Evolutionary conservation across 2,888 invertebrate genomes (phyloP).

Genomic region (Sarcophaga variegata): DNA sequence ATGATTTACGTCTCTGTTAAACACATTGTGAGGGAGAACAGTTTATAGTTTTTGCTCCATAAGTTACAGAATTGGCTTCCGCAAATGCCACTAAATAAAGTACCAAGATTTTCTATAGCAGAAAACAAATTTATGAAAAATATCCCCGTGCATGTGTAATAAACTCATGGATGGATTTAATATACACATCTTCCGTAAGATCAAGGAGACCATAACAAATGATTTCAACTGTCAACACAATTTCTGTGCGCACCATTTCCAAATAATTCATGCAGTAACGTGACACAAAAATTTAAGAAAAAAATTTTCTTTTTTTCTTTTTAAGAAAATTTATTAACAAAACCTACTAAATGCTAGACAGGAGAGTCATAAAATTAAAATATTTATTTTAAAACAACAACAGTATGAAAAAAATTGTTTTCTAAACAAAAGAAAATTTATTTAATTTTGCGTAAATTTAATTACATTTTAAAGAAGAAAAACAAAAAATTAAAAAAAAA

Average conservation of each 20-base stretch:
- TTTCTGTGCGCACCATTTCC: slow-evolving; percentile 46
- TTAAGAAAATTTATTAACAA: slow-evolving; percentile 44
- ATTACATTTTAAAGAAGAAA: slow-evolving; percentile 37
- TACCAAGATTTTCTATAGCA: not conserved
- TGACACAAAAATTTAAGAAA: not conserved
- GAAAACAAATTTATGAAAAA: not conserved
- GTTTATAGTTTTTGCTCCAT: too few relatives aligned
- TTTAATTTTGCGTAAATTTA: slow-evolving; percentile 59
- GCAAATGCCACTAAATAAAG: not conserved
- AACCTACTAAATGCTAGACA: slow-evolving; percentile 4
- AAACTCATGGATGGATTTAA: too few relatives aligned
- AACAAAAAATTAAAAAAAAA: not conserved
- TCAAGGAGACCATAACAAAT: slow-evolving; percentile 22
- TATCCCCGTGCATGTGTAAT: not conserved
- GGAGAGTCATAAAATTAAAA: slow-evolving; percentile 37
- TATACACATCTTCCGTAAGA: too few relatives aligned
- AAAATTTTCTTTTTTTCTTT: not conserved
- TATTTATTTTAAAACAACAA: slow-evolving; percentile 40
- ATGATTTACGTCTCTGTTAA: too few relatives aligned
- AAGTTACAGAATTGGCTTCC: too few relatives aligned
- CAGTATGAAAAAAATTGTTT: slow-evolving; percentile 10
- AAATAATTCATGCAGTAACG: slow-evolving; percentile 27
- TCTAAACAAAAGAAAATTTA: slow-evolving; percentile 7
- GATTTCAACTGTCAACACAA: slow-evolving; percentile 58
- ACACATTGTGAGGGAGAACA: accelerated